Base-by-base conservation (phyloP, 2,797 vertebrate species). In the Astyanax mexicanus region DNA sequence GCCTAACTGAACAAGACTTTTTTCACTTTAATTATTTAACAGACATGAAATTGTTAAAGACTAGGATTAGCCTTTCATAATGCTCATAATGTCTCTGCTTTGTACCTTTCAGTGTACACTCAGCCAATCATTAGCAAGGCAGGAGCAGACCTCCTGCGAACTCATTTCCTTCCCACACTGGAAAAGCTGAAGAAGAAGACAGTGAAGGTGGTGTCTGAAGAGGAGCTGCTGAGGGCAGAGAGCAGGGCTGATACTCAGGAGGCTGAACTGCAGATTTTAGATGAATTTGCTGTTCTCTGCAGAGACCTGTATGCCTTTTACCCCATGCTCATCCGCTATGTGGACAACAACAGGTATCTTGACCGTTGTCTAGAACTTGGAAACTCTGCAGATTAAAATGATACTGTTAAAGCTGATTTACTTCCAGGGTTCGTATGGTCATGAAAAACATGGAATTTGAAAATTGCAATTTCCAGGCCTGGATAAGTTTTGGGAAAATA, bases 101-200 rank as follows among this genome's bases (percentile, higher is more conserved):
- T 58, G 44, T 12, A 78, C 32, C 78, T 21, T 85, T 3, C 87
- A 99, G 98, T 99, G 78, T 99, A 96, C 72, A 95, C 96, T 71
- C 98, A 99, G 88, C 98, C 98, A 23, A 99, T 99, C 87, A 99
- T 99, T 91, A 95, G 96, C 90, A 99, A 97, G 88, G 96, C 98
- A 57, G 94, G 95, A 54, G 93, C 94, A 0, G 96, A 96, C 88
- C 92, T 99, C 70, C 91, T 99, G 58, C 95, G 93, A 86, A 93
- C 88, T 73, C 98, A 99, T 86, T 99, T 99, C 88, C 91, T 99
- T 79, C 96, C 96, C 29, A 99, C 98, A 0, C 83, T 99, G 91
- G 95, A 98, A 84, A 99, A 99, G 88, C 82, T 99, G 75, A 98
- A 92, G 92, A 98, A 98, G 88, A 99, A 98, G 91, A 96, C 97